Base-by-base conservation (phyloP, 2,888 invertebrate genomes). In the Epistrophe grossulariae region DNA sequence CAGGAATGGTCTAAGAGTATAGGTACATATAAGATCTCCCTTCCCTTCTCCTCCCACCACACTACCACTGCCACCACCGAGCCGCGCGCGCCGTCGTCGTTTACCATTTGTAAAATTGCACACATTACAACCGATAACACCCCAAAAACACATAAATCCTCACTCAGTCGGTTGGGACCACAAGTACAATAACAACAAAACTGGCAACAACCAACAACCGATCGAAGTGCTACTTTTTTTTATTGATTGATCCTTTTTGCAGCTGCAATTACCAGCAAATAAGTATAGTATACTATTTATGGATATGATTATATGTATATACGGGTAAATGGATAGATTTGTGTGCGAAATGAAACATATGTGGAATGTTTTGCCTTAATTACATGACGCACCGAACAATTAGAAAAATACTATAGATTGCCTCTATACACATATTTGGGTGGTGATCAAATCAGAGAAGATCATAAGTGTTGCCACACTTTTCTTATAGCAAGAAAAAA, bases 181-280 rank as follows among this genome's bases (percentile, higher is more conserved):
- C 28, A 55, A 55, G 15, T 15, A 57, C 24, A 64, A 40, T 28
- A 45, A 70, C 43, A 68, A 72, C 43, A 66, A 52, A n/a, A 45
- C 64, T 71, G 40, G 50, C 83, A 79, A 71, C 68, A 28, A 48
- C 64, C 60, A 66, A 55, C 19, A 31, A 82, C 87, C 87, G 82
- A 87, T 83, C 87, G 79, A 82, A 87, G 87, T 82, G 79, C 76
- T 55, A 70, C 70, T 55, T 55, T 76, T 87, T 60, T 60, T 87
- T 81, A 87, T 87, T 87, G 87, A 87, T 87, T 82, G 87, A 87
- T 87, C 87, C 87, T 82, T 82, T 87, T 76, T 82, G 81, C 82
- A 87, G 82, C 82, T 87, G 82, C 87, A 82, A 82, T 85, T 85
- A 85, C 85, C 73, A 31, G 60, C 77, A 66, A 57, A 62, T 35